A percentile compares a stretch with the other conserved stretches of the same genome.
These are phyloP conservation scores for Drosophila pruinosa DNA, from an alignment of 1,140 invertebrate species.

Conservation along the genomic window DNA sequence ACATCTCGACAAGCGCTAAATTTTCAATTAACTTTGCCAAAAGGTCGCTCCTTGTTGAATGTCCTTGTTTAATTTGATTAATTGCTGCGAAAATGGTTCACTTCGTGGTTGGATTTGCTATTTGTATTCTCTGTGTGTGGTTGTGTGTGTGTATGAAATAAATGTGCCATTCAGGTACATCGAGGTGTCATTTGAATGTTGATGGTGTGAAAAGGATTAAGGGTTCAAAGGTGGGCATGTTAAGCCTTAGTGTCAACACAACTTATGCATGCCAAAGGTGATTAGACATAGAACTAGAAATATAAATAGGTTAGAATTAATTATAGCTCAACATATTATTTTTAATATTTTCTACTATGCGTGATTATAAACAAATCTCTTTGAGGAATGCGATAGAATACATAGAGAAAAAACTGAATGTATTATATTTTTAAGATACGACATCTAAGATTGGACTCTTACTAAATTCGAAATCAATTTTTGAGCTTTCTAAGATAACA, in stretches of 20 bases:
- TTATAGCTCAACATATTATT: too few relatives aligned
- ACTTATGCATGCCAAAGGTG: constrained; percentile 28
- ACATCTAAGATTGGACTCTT: too few relatives aligned
- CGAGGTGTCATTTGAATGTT: constrained; percentile 53
- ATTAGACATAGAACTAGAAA: too few relatives aligned
- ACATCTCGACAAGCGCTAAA: constrained; percentile 46
- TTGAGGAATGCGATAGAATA: too few relatives aligned
- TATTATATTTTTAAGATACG: too few relatives aligned
- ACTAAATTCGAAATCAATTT: too few relatives aligned
- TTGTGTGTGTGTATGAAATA: neutral
- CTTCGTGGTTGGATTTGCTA: constrained; percentile 9
- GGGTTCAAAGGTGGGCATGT: neutral
- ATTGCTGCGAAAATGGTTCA: constrained; percentile 67
- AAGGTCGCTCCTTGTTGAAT: constrained; percentile 42
- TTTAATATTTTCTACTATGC: too few relatives aligned
- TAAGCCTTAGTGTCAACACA: constrained; percentile 14
- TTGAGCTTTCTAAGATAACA: too few relatives aligned
- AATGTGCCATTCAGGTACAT: constrained; percentile 20
- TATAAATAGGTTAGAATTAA: too few relatives aligned
- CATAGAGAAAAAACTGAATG: too few relatives aligned
- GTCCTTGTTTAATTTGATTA: constrained; percentile 71
- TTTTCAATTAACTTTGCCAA: constrained; percentile 71
- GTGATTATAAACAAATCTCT: too few relatives aligned
- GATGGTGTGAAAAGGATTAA: constrained; percentile 7
- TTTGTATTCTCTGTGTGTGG: neutral